These are phyloP conservation scores for Meles meles DNA, from an alignment of 2,113 vertebrate genomes.

Conservation along the genomic window DNA sequence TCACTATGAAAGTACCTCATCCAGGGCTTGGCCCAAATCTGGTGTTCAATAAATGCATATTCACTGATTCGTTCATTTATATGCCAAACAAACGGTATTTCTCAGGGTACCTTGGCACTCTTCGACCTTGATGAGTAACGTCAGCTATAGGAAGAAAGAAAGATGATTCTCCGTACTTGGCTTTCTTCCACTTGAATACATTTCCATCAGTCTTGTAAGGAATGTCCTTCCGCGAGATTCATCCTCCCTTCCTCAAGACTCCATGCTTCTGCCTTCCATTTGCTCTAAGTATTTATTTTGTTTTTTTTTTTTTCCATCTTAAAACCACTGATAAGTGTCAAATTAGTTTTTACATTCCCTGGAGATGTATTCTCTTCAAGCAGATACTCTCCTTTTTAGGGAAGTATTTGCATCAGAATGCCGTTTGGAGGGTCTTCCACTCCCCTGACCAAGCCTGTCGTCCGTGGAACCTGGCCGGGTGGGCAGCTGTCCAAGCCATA, in stretches of 20 bases:
- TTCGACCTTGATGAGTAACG: neutral
- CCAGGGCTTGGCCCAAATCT: neutral
- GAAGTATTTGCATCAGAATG: neutral
- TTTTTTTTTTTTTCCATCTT: neutral
- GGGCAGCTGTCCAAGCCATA: neutral
- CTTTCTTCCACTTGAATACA: neutral
- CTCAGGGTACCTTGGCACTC: neutral
- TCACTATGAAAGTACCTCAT: neutral
- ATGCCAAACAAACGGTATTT: neutral
- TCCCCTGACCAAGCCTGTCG: neutral
- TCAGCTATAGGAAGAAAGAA: neutral
- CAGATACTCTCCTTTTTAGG: neutral
- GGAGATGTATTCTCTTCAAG: neutral
- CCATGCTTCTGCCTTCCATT: neutral
- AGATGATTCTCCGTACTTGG: neutral
- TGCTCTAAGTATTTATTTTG: neutral
- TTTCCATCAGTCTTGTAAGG: neutral
- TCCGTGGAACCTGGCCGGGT: neutral
- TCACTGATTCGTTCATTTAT: neutral
- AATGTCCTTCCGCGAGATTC: neutral
- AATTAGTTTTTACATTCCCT: neutral
- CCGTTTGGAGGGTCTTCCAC: neutral
- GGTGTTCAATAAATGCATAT: neutral
- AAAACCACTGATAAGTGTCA: neutral
- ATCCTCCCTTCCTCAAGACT: neutral